phyloP scores from a whole-genome alignment of 2,888 invertebrate genomes.

The Osedax fenrisi region DNA sequence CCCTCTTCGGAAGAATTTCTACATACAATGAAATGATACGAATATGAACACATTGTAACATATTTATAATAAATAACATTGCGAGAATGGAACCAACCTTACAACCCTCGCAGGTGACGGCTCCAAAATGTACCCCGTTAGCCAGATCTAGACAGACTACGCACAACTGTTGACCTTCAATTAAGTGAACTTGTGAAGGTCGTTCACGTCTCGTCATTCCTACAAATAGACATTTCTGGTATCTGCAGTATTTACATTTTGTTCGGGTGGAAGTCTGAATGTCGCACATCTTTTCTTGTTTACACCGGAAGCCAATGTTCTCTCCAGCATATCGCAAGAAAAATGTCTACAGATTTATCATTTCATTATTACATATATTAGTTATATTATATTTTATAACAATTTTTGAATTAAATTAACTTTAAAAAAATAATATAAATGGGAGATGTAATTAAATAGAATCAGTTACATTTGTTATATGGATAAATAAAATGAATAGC shows the following conservation, averaged over 20 bases:
- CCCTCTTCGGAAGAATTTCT: constrained; percentile 35
- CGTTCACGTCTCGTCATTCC: constrained; percentile 44
- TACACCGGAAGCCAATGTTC: constrained; percentile 34
- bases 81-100: constrained; percentile 40
- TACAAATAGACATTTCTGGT: constrained; percentile 43
- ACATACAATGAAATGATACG: background rate
- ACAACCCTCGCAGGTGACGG: constrained; percentile 50
- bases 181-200: constrained; percentile 33
- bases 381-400: too few species aligned
- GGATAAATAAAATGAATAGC: too few species aligned
- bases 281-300: constrained; percentile 38
- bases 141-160: constrained; percentile 35
- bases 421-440: too few species aligned
- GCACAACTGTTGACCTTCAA: constrained; percentile 34
- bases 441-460: too few species aligned
- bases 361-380: too few species aligned
- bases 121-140: constrained; percentile 45
- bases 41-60: background rate
- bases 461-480: too few species aligned
- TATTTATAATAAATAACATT: background rate
- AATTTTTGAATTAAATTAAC: too few species aligned
- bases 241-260: constrained; percentile 48
- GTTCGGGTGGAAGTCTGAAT: constrained; percentile 45
- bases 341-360: constrained; percentile 36
- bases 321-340: constrained; percentile 36